Evolutionary conservation across 2,797 vertebrate genomes (phyloP), one percentile per base, ranked within the genome.

Genomic region (Dendrocincla fuliginosa): DNA sequence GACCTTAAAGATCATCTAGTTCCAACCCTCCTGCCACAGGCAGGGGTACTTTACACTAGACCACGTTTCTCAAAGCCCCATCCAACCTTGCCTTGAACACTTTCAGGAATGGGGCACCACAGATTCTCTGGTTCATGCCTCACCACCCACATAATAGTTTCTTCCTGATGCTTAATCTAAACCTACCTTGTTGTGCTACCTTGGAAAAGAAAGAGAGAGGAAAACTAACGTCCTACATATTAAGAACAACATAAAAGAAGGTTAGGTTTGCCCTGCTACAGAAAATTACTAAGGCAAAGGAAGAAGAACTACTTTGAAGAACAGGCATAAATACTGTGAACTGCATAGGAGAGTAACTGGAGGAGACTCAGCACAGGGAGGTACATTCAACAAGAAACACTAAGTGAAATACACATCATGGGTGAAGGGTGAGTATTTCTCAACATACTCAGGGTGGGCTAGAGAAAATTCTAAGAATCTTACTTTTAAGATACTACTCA

Each of bases 1-100:
- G 22, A 35, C 22, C 27, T 53, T 73, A 79, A 65, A 60, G 22
- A 47, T 14, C 22, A 60, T 17, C 15, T 52, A 17, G 46, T 32
- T 78, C 46, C 53, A 20, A 19, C 12, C 3, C 5, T 6, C 7
- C 18, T 53, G 7, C 44, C 32, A 73, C 0, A 0, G 39, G 17
- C 52, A 65, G 30, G 33, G 30, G 47, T 9, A 60, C 4, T 6
- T 73, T 60, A 9, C 11, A 53, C 9, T 35, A n/a, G 39, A 67
- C 27, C 13, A 47, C 32, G 25, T 13, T 65, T 18, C 27, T 84
- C 18, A 52, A 14, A 84, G 25, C 5, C 17, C 9, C 10, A 37
- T 78, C 46, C 33, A 60, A 24, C 4, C 7, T 6, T 18, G 16
- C 22, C 25, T 59, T 46, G 22, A 71, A 73, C 23, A 84, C 46